Evolutionary conservation across 2,797 vertebrate genomes (phyloP), one percentile per base, ranked within the genome.

Genomic region (Euthynnus affinis): DNA sequence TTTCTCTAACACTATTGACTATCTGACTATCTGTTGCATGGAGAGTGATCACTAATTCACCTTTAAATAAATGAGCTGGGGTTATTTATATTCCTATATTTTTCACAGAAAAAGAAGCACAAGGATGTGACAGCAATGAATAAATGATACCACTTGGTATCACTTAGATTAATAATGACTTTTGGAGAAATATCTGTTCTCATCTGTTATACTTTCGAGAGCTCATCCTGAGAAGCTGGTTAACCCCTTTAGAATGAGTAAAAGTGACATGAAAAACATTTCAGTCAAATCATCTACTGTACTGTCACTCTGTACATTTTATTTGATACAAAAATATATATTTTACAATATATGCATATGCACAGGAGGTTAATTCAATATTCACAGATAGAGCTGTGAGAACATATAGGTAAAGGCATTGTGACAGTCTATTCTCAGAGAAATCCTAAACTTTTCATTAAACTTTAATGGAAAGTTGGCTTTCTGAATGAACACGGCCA

Each of bases 41-140:
- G 87, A 91, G 92, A 95, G 88, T 93, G 95, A 96, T 94, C 95
- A 94, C 94, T 94, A 95, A 95, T 96, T 95, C 94, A 96, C 95
- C 95, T 96, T 94, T 80, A 96, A 95, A 97, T 93, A 96, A 96
- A 97, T 84, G 94, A 96, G 93, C 92, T 89, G 84, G 78, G 88
- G 91, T 95, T 95, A 95, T 94, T 96, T 95, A 95, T 94, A 95
- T 94, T 91, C 83, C 73, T 73, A 86, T 82, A 90, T 94, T 92
- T 92, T 84, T 83, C 79, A 73, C 79, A 77, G 89, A 89, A 91
- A 86, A 87, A 78, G 49, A 81, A 74, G 75, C 56, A 77, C 82
- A 78, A 82, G 49, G 55, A 72, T 49, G 60, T 13, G 22, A 5
- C 9, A 9, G 18, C 14, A 14, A 57, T 4, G 68, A 6, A 81